Conservation (phyloP, 2,797 vertebrate genomes). For the Sebastes alutus region DNA sequence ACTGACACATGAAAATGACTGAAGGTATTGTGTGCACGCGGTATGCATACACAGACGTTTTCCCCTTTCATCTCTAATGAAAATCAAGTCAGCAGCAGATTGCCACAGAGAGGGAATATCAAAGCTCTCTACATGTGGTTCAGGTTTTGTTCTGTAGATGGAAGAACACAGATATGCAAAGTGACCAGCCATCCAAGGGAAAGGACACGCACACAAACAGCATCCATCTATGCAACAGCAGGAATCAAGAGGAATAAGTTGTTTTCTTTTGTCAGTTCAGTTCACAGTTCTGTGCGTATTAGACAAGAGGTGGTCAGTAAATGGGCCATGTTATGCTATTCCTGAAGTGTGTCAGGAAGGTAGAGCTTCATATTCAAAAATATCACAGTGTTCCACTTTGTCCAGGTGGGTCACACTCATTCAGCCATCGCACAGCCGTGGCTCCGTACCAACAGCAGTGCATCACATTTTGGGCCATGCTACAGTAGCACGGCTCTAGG, state of each 20-base stretch:
- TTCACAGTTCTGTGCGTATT: not conserved
- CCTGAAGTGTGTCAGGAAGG: conserved; percentile 55
- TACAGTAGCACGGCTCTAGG: not conserved
- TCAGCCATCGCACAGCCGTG: not conserved
- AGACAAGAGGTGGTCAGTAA: conserved; percentile 30
- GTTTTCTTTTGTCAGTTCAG: not conserved
- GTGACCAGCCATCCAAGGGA: not conserved
- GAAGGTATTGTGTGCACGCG: not conserved
- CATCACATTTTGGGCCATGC: not conserved
- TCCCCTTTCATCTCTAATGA: conserved; percentile 42
- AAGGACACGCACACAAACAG: not conserved
- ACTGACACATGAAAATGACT: not conserved
- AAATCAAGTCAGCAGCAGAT: conserved; percentile 17
- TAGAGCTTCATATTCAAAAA: conserved; percentile 45
- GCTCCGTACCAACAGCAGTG: not conserved
- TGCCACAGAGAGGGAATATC: conserved; percentile 9
- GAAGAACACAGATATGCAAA: conserved; percentile 38
- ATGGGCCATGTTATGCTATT: conserved; percentile 58
- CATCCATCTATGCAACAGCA: not conserved
- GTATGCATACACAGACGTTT: conserved; percentile 4
- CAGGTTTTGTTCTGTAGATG: conserved; percentile 34
- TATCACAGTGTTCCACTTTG: conserved; percentile 49
- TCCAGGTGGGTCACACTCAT: conserved; percentile 39
- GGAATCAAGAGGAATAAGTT: conserved; percentile 13
- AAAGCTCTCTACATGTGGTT: conserved; percentile 31